These are phyloP conservation scores for Uria lomvia DNA, from an alignment of 2,113 vertebrate genomes.

Conservation along the genomic window DNA sequence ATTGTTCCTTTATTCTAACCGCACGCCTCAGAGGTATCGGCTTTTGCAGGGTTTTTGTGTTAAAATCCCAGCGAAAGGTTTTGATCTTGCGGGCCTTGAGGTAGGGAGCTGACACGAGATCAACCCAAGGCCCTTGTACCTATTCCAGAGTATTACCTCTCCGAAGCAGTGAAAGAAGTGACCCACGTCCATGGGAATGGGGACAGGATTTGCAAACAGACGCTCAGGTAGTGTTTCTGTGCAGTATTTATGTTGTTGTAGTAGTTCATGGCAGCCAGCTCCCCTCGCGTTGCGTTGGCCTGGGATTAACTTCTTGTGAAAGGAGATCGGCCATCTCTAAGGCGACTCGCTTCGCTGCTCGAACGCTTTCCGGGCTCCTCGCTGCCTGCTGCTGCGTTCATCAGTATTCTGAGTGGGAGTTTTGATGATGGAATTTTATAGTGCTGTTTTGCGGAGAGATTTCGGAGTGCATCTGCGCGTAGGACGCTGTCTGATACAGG, in stretches of 20 bases:
- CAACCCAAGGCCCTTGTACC: background rate
- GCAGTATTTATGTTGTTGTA: background rate
- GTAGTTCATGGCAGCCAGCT: background rate
- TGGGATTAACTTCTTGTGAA: background rate
- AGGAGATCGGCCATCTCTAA: background rate
- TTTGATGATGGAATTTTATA: background rate
- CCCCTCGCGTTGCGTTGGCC: background rate
- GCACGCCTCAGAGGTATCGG: background rate
- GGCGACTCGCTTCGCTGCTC: fast-evolving
- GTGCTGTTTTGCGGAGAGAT: background rate
- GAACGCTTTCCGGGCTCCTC: fast-evolving
- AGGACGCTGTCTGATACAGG: background rate
- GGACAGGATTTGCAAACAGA: background rate
- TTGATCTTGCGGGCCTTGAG: background rate
- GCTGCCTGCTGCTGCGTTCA: background rate
- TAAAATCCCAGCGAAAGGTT: background rate
- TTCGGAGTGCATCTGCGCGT: background rate
- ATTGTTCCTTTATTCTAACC: background rate
- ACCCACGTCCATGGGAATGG: fast-evolving
- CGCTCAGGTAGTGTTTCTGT: background rate
- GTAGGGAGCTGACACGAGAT: background rate
- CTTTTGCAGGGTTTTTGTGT: background rate
- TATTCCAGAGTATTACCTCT: background rate
- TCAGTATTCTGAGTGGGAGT: background rate
- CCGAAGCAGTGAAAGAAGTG: background rate